Base-by-base conservation (phyloP, 2,113 vertebrate species). In the Osmerus mordax region DNA sequence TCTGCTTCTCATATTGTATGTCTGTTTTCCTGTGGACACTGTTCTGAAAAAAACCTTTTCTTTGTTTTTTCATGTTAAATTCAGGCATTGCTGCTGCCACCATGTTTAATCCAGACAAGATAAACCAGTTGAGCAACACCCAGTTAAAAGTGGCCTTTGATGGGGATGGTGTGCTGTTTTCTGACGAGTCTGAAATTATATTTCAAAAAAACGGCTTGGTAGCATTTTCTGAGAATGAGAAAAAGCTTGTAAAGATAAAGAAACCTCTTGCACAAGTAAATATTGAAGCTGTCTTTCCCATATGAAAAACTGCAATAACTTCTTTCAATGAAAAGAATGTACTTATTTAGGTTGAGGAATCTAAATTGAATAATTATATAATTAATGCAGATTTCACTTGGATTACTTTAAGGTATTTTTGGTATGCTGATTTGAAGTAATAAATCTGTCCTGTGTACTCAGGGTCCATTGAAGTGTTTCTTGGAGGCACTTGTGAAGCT, bases 401-500 rank as follows among this genome's bases (percentile, higher is more conserved):
- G 41, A 47, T 47, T 47, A n/a, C 32, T n/a, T 41, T 19, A 0
- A 16, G 3, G 15, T 65, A 16, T 65, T 65, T 41, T 41, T 23
- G 23, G 3, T 62, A 36, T 36, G 0, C 32, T 36, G 32, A 6
- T 36, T 6, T 36, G 2, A 8, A 28, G 61, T 63, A 63, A 15
- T 41, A 15, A 58, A 2, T 60, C 19, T 61, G 14, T 16, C 9
- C 16, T n/a, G 13, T 28, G n/a, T 5, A 29, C 72, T 71, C 85
- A 99, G 97, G 96, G 95, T 60, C 95, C 97, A 28, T 79, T 99
- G 75, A 99, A 99, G 87, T 90, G 93, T 73, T 98, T 99, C 87
- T 90, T 99, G 86, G 96, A 97, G 92, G 94, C 95, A 6, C 83
- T 99, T 41, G 97, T 97, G 19, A 96, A 94, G 80, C 95, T 99